Conservation (phyloP, 1,140 invertebrate species). For the Drosophila nebulosa region DNA sequence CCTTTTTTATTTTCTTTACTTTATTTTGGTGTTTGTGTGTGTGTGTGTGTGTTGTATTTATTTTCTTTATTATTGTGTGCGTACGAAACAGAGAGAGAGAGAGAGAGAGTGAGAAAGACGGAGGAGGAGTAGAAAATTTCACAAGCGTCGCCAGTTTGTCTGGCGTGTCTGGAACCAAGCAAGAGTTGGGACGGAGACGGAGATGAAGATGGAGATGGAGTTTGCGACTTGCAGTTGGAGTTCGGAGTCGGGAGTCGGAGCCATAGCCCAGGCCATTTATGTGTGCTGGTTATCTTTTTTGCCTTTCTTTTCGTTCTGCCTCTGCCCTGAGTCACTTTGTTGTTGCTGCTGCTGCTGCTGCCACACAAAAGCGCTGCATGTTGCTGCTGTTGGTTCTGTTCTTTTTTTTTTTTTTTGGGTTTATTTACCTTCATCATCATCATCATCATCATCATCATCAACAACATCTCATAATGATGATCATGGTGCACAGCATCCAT, state of each 20-base stretch:
- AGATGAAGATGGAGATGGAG: not conserved
- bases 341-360: conserved; percentile 41
- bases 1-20: conserved; percentile 20
- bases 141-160: conserved; percentile 78
- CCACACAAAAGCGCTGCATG: conserved; percentile 46
- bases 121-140: conserved; percentile 63
- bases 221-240: conserved; percentile 6
- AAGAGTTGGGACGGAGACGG: not conserved
- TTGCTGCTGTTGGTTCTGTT: conserved; percentile 7
- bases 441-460: conserved; percentile 11
- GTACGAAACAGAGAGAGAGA: conserved; percentile 45
- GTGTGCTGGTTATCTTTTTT: conserved; percentile 47
- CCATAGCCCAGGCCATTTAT: conserved; percentile 37
- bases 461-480: too few species aligned
- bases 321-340: conserved; percentile 43
- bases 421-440: conserved; percentile 50
- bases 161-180: conserved; percentile 48
- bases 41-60: conserved; percentile 49
- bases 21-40: not conserved
- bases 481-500: conserved; percentile 20
- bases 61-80: conserved; percentile 73
- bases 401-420: conserved; percentile 25
- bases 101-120: not conserved
- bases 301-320: conserved; percentile 39
- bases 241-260: conserved; percentile 10